Evolutionary conservation across 1,140 invertebrate species (phyloP), one percentile per base, ranked within the genome.

Genomic region (Danaus melanippus): DNA sequence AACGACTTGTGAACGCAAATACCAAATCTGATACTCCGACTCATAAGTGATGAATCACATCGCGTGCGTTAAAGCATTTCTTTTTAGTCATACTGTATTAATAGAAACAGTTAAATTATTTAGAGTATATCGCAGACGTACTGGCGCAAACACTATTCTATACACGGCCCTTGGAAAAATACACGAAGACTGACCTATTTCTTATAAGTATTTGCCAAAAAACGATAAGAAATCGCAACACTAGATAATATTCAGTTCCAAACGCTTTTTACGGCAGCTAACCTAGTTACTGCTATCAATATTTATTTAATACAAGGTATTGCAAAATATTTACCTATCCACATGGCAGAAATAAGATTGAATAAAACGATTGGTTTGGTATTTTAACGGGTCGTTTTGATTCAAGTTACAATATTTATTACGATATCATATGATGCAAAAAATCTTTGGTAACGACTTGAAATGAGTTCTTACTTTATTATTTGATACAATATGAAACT

Each of bases 201-300:
- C 56, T 63, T 50, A 7, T 32, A 57, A 67, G 57, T 76, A 61
- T 74, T 83, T 80, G 71, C 76, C 64, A 79, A 85, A 79, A 79
- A 74, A 71, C 48, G 81, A 86, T 86, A 86, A 86, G 73, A 83
- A 79, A 80, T 84, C 53, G 79, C 81, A 70, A 75, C 67, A 71
- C 73, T 74, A 76, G 83, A 84, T 84, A 86, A 81, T 76, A 77
- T 86, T 86, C 69, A 74, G 74, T 64, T 72, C 66, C 65, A 64
- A 71, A 73, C 72, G 68, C 67, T 65, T 58, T 71, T 64, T 77
- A 82, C 71, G 66, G 79, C 79, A 78, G 72, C 78, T 82, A 84
- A 84, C 84, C 81, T 83, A 86, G 71, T 71, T 84, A 69, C 51
- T 50, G 60, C 73, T 86, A 86, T 86, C 83, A 71, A 74, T 79